Base-by-base conservation (phyloP, 2,888 invertebrate species). In the Cerastis rubricosa region DNA sequence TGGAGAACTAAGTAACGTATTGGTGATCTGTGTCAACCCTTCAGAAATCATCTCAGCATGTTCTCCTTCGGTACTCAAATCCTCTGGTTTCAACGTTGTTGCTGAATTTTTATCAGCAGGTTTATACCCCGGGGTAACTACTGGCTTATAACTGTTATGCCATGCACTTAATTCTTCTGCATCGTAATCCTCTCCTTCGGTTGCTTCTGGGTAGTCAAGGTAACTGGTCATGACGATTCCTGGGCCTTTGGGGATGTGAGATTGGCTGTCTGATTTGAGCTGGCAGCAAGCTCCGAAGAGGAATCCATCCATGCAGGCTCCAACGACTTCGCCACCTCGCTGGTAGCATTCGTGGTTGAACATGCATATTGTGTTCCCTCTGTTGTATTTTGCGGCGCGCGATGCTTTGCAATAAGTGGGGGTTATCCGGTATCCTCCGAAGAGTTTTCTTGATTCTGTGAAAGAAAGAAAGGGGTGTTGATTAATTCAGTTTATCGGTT, bases 251-350 rank as follows among this genome's bases (percentile, higher is more conserved):
- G 96, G 96, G 35, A 96, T 95, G 73, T 96, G 96, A 0, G 95
- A 95, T 67, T 96, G 96, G 87, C 95, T 96, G 84, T 96, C 95
- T 4, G 97, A 90, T 94, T 94, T 85, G 45, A 99, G 97, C 90
- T 98, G 98, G 91, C 99, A 99, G 93, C 99, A 99, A 0, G 99
- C 98, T 2, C 99, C 99, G 90, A 99, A 99, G n/a, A 98, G 97
- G 92, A 98, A 98, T 0, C 99, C 98, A 90, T 99, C 99, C 98
- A 99, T 98, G 91, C 99, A 99, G 0, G 99, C 98, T 0, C 99
- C 99, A 0, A 99, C 98, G 0, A 85, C 99, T 91, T 98, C 97
- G 0, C 99, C 99, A 0, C 97, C 97, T 82, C 98, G 96, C 87
- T 98, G 98, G 1, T 97, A 97, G 92, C 99, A 99, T 92, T 99